These are phyloP conservation scores for Ariolimax columbianus DNA, from an alignment of 2,888 invertebrate genomes.

Conservation along the genomic window DNA sequence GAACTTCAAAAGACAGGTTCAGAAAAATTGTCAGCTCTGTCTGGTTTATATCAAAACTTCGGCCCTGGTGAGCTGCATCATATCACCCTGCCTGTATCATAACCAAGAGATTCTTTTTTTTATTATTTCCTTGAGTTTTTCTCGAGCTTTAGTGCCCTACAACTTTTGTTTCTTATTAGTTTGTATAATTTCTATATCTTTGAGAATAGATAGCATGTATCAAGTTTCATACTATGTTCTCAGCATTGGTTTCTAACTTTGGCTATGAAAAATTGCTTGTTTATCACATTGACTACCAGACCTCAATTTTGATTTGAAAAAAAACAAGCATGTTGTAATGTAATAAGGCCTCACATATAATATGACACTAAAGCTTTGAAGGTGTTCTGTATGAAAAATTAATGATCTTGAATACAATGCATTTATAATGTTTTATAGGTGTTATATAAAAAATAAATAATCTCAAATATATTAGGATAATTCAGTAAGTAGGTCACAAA, in stretches of 20 bases:
- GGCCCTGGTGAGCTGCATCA: slow-evolving; percentile 68
- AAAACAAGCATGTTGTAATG: too few species aligned
- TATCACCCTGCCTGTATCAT: neutral
- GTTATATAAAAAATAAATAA: too few species aligned
- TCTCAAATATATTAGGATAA: too few species aligned
- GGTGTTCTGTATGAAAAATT: too few species aligned
- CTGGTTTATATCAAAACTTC: slow-evolving; percentile 73
- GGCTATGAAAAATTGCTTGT: neutral
- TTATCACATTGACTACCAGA: neutral
- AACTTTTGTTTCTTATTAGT: neutral
- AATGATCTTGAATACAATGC: too few species aligned
- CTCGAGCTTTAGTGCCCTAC: neutral
- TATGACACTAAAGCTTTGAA: too few species aligned
- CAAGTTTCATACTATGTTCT: too few species aligned
- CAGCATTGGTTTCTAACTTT: neutral
- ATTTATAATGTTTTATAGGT: too few species aligned
- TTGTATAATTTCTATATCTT: neutral
- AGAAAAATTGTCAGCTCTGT: slow-evolving; percentile 73
- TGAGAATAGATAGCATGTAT: neutral
- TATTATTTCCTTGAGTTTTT: neutral
- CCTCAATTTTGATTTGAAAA: too few species aligned
- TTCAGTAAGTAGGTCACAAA: too few species aligned
- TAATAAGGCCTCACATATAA: too few species aligned
- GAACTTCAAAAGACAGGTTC: slow-evolving; percentile 67
- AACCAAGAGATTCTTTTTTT: neutral